A percentile compares a stretch with the other conserved stretches of the same genome.
Conservation (phyloP, 1,140 invertebrate species). For the Zaprionus africanus region DNA sequence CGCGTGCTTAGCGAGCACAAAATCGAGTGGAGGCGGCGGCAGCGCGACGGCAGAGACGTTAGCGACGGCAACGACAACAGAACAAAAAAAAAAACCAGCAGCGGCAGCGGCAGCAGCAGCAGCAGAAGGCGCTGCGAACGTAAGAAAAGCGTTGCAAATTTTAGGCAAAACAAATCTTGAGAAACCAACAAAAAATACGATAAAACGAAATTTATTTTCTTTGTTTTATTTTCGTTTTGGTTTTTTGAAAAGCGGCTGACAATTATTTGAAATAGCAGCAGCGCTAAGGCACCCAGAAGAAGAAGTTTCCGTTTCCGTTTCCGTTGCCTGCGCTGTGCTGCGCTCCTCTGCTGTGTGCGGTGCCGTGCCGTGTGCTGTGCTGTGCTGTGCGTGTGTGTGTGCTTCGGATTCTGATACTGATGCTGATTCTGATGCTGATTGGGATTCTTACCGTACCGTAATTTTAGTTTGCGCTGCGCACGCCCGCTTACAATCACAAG, state of each 20-base stretch:
- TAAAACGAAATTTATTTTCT: neutral
- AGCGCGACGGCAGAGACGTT: constrained; percentile 29
- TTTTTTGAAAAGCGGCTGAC: constrained; percentile 8
- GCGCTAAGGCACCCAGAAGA: constrained; percentile 18
- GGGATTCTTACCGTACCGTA: constrained; percentile 51
- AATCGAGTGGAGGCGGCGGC: constrained; percentile 41
- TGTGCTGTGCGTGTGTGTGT: neutral
- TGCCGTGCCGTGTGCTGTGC: no score
- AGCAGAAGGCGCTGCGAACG: neutral
- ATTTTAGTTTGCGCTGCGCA: constrained; percentile 68
- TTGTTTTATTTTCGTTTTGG: neutral
- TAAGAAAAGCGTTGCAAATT: constrained; percentile 29
- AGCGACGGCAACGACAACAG: constrained; percentile 15
- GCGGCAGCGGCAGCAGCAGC: neutral
- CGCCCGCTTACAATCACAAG: constrained; percentile 52
- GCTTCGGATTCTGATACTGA: neutral
- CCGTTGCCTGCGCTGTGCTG: constrained; percentile 25
- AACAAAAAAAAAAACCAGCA: constrained; percentile 7
- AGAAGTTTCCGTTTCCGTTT: constrained; percentile 44
- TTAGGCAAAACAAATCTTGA: constrained; percentile 3
- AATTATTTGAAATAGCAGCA: constrained; percentile 35
- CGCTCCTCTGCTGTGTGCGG: no score
- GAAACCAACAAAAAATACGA: constrained; percentile 11
- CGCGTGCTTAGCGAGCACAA: constrained; percentile 50
- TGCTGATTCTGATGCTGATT: constrained; percentile 44